Evolutionary conservation across 2,888 invertebrate species (phyloP).

Genomic region (Prosapia bicincta): DNA sequence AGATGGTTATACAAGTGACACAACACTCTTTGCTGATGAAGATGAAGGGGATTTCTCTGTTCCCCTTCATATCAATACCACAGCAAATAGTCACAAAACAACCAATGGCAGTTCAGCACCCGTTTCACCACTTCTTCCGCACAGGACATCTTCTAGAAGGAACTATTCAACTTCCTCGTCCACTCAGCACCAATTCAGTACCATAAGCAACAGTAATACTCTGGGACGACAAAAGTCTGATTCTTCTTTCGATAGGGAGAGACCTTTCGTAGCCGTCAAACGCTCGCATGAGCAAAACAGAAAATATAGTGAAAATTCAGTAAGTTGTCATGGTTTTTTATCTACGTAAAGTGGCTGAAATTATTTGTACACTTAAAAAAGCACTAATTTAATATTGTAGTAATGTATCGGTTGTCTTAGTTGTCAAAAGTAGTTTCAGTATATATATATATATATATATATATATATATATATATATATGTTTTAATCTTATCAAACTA

Average conservation of each 20-base stretch:
- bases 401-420: no score
- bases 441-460: no score
- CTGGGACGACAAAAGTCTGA: conserved; percentile 31
- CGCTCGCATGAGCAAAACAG: conserved; percentile 52
- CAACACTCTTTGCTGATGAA: conserved; percentile 73
- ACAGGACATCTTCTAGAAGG: conserved; percentile 50
- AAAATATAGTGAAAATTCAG: conserved; percentile 50
- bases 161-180: conserved; percentile 31
- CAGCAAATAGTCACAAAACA: conserved; percentile 46
- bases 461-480: no score
- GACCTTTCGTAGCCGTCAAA: conserved; percentile 61
- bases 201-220: conserved; percentile 27
- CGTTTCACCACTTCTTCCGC: conserved; percentile 50
- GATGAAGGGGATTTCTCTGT: conserved; percentile 63
- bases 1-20: conserved; percentile 76
- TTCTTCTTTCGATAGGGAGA: conserved; percentile 49
- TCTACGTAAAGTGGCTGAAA: background rate
- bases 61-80: conserved; percentile 65
- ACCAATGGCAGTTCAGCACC: conserved; percentile 39
- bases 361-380: conserved; percentile 2
- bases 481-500: no score
- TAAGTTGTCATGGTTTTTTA: conserved; percentile 41
- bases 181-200: conserved; percentile 22
- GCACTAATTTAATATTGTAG: no score
- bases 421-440: no score